Evolutionary conservation across 2,888 invertebrate genomes (phyloP), one percentile per base, ranked within the genome.

Genomic region (Phyllotreta cruciferae): DNA sequence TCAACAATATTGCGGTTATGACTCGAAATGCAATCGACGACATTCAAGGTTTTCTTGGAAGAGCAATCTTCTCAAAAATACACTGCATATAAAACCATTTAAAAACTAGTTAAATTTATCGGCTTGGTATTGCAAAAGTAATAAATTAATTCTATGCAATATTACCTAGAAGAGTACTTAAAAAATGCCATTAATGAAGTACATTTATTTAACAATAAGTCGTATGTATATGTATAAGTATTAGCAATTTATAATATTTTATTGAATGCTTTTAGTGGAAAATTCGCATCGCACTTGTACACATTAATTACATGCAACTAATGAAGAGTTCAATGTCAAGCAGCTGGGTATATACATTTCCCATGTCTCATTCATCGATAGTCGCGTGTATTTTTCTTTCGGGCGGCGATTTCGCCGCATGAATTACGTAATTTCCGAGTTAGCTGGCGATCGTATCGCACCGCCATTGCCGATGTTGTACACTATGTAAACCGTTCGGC

Each of bases 361-460:
- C 57, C 61, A 45, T 41, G 49, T 62, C 61, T 61, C 50, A 56
- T 63, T 66, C 62, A 53, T 62, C 56, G 60, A 60, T 42, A 41
- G 56, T 61, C 54, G 49, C 63, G 60, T 60, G 57, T 60, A 60
- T 58, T 62, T 49, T 49, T 49, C 49, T 57, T 62, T 58, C 7
- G 36, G 41, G 24, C 24, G 57, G 54, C 44, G 61, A 38, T 55
- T 56, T 53, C 62, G 55, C 50, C 52, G 47, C 56, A 56, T 57
- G 37, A 58, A 60, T 63, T 66, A 53, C 63, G 63, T 61, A 63
- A 67, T 63, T 60, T 66, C 62, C 61, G 35, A 56, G 62, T 60
- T 67, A 50, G 62, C 60, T 60, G 14, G 44, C 54, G 53, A 63
- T 63, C 47, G 34, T 54, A 58, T 63, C 63, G 24, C 47, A 41